A percentile compares a stretch with the other conserved stretches of the same genome.
These are phyloP conservation scores for Malacoctenus gilli DNA, from an alignment of 2,797 vertebrate species.

Conservation along the genomic window DNA sequence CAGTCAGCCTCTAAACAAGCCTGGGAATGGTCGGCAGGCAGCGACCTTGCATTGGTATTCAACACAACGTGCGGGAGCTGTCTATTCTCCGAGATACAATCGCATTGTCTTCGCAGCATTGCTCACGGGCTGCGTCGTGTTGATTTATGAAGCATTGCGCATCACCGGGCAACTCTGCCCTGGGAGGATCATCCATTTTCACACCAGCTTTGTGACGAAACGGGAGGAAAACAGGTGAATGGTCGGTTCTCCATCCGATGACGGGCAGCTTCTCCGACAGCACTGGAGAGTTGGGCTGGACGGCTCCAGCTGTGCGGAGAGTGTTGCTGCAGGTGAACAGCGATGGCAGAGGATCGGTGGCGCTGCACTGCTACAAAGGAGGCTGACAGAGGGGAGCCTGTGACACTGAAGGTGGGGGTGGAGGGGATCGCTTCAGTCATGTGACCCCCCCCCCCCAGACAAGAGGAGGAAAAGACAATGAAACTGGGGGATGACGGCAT, in stretches of 20 bases:
- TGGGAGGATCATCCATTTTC: slow-evolving; percentile 27
- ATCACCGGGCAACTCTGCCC: slow-evolving; percentile 22
- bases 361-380: slow-evolving; percentile 39
- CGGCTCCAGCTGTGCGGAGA: slow-evolving; percentile 26
- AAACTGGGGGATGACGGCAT: slow-evolving; percentile 70
- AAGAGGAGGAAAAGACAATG: slow-evolving; percentile 69
- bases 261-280: slow-evolving; percentile 16
- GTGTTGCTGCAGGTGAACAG: slow-evolving; percentile 46
- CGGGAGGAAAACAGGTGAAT: slow-evolving; percentile 10
- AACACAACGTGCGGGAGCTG: not conserved
- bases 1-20: slow-evolving; percentile 53
- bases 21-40: slow-evolving; percentile 34
- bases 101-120: slow-evolving; percentile 24
- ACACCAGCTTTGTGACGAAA: slow-evolving; percentile 18
- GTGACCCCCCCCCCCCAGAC: slow-evolving; percentile 67
- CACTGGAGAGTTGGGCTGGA: slow-evolving; percentile 9
- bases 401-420: slow-evolving; percentile 35
- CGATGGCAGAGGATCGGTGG: slow-evolving; percentile 56
- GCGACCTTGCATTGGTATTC: slow-evolving; percentile 55
- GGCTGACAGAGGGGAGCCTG: slow-evolving; percentile 29
- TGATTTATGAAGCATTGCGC: slow-evolving; percentile 46
- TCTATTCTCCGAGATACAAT: slow-evolving; percentile 41
- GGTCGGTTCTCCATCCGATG: slow-evolving; percentile 30
- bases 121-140: slow-evolving; percentile 24
- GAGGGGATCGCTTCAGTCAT: slow-evolving; percentile 69